These are phyloP conservation scores for Nibea coibor DNA, from an alignment of 2,113 vertebrate species.

Conservation along the genomic window DNA sequence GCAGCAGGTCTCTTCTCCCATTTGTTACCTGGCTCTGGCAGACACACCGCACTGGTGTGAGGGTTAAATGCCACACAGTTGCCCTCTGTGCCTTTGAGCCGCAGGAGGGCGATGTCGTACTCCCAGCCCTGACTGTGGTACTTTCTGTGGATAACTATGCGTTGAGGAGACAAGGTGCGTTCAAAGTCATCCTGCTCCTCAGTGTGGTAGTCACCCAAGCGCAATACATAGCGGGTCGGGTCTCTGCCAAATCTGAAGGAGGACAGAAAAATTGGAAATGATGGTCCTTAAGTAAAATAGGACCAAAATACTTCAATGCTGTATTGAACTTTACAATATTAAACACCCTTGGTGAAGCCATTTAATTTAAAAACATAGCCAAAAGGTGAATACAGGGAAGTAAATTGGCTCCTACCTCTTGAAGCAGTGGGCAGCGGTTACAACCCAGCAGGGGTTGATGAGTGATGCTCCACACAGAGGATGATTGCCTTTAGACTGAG, in stretches of 20 bases:
- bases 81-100: constrained; percentile 84
- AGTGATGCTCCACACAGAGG: constrained; percentile 89
- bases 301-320: too few relatives aligned
- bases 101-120: constrained; percentile 89
- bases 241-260: constrained; percentile 86
- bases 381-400: background rate
- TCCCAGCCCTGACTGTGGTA: constrained; percentile 88
- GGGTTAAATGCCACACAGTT: constrained; percentile 88
- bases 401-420: constrained; percentile 83
- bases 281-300: background rate
- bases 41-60: constrained; percentile 87
- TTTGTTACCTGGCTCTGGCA: constrained; percentile 75
- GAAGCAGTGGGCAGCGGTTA: constrained; percentile 93
- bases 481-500: constrained; percentile 85
- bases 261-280: background rate
- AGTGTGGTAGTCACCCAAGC: constrained; percentile 89
- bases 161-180: constrained; percentile 85
- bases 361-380: background rate
- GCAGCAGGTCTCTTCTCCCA: constrained; percentile 75
- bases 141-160: constrained; percentile 87
- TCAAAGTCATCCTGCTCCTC: constrained; percentile 89
- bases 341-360: background rate
- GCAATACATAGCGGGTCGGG: constrained; percentile 85
- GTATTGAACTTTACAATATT: background rate
- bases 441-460: constrained; percentile 89